These are phyloP conservation scores for Hermatobates lingyangjiaoensis DNA, from an alignment of 1,140 invertebrate genomes.

Conservation along the genomic window DNA sequence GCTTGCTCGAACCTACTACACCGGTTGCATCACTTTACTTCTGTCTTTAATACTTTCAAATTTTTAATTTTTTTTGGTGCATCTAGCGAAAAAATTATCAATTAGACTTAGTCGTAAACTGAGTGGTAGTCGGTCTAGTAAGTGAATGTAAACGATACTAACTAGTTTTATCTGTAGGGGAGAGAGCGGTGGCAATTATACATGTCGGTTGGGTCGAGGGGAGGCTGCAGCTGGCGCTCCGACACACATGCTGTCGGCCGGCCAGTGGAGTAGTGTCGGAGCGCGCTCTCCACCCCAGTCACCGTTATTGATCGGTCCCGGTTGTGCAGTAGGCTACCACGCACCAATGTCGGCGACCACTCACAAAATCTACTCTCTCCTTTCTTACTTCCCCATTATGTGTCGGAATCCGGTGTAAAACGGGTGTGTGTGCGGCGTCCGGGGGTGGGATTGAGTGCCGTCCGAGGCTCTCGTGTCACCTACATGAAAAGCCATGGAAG, in stretches of 20 bases:
- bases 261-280: background rate
- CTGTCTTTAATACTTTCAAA: too few species aligned
- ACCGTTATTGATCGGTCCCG: background rate
- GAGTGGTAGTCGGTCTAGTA: too few species aligned
- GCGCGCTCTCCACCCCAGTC: slow-evolving; percentile 1
- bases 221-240: slow-evolving; percentile 5
- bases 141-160: background rate
- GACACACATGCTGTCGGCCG: slow-evolving; percentile 3
- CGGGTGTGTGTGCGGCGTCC: slow-evolving; percentile 6
- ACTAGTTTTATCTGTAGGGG: background rate
- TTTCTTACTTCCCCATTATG: slow-evolving; percentile 6
- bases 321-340: slow-evolving; percentile 14
- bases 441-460: slow-evolving; percentile 9
- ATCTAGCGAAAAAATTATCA: too few species aligned
- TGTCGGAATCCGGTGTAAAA: slow-evolving; percentile 4
- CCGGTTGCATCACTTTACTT: too few species aligned
- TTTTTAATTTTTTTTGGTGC: too few species aligned
- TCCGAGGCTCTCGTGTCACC: slow-evolving; percentile 6
- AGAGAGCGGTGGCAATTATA: background rate
- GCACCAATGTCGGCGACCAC: slow-evolving; percentile 10
- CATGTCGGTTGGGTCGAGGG: slow-evolving; percentile 2
- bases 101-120: too few species aligned
- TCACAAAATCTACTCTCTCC: slow-evolving; percentile 7
- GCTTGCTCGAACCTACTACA: too few species aligned
- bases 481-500: slow-evolving; percentile 14